Evolutionary conservation across 1,140 invertebrate species (phyloP), one percentile per base, ranked within the genome.

Genomic region (Bombus confusus): DNA sequence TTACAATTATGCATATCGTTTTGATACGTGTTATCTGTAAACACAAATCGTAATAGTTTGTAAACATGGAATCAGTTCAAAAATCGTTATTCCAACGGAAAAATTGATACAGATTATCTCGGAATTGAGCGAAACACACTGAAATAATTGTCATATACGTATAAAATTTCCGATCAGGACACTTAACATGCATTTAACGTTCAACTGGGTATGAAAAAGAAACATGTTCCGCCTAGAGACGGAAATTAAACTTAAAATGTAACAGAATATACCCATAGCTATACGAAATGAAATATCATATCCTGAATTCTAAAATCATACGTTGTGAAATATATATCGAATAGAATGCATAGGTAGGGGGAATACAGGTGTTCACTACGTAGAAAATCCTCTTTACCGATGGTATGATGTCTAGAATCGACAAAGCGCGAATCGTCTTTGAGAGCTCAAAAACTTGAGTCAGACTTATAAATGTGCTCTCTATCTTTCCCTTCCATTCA

Each of bases 321-420:
- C 37, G 37, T 59, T 76, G 31, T 76, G 41, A 25, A 64, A 64
- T 25, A 62, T 41, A n/a, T 66, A 66, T 43, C 62, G 59, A 64
- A n/a, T 28, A 39, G 59, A 31, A 41, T 59, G 62, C 64, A 75
- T 68, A 39, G 39, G 43, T 37, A 72, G 52, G 59, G 76, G 43
- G 73, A 73, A 43, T 82, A 59, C 73, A 82, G 64, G 43, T 84
- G 43, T 64, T 81, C 76, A 37, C 80, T 66, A 77, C 64, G 73
- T 87, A 59, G 73, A 86, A 91, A 90, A 91, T 91, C 90, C 86
- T 91, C 89, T 91, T 87, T 87, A 66, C 72, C 83, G 81, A 77
- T 47, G 79, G 83, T 41, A 84, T 37, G 80, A 83, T 39, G 71
- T 80, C 43, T 66, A 80, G 75, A 71, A 59, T 37, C 74, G 66